A percentile compares a stretch with the other conserved stretches of the same genome.
phyloP scores from a whole-genome alignment of 2,797 vertebrate species.

The Moxostoma hubbsi region DNA sequence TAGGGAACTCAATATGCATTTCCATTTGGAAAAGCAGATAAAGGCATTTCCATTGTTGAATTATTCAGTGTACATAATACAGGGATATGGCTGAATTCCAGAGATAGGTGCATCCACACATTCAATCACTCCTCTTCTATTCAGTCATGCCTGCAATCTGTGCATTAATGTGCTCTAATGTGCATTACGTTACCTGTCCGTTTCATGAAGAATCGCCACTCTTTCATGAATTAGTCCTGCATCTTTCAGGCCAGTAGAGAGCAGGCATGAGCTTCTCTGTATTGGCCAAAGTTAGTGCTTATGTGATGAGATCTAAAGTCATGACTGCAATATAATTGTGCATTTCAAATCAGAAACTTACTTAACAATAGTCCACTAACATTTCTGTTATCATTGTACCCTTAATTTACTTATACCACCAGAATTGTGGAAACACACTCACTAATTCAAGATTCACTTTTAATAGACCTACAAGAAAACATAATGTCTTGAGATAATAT shows the following conservation, averaged over 20 bases:
- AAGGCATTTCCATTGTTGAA: constrained; percentile 5
- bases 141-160: constrained; percentile 26
- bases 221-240: constrained; percentile 56
- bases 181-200: constrained; percentile 23
- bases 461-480: too few species aligned
- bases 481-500: too few species aligned
- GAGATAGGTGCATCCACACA: constrained; percentile 11
- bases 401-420: neutral
- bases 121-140: constrained; percentile 34
- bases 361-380: neutral
- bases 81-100: constrained; percentile 23
- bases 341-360: neutral
- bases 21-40: neutral
- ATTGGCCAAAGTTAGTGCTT: constrained; percentile 43
- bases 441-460: too few species aligned
- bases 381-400: neutral
- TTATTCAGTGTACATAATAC: constrained; percentile 19
- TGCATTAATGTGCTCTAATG: constrained; percentile 40
- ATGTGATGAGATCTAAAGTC: constrained; percentile 19
- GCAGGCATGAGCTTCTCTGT: constrained; percentile 85
- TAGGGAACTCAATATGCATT: constrained; percentile 3
- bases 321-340: constrained; percentile 56
- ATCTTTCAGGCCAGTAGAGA: constrained; percentile 81
- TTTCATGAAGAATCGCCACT: neutral
- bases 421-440: too few species aligned